Percentiles rank a stretch among this genome's conserved stretches.
These are phyloP conservation scores for Chrosomus eos DNA, from an alignment of 2,797 vertebrate genomes.

Conservation along the genomic window DNA sequence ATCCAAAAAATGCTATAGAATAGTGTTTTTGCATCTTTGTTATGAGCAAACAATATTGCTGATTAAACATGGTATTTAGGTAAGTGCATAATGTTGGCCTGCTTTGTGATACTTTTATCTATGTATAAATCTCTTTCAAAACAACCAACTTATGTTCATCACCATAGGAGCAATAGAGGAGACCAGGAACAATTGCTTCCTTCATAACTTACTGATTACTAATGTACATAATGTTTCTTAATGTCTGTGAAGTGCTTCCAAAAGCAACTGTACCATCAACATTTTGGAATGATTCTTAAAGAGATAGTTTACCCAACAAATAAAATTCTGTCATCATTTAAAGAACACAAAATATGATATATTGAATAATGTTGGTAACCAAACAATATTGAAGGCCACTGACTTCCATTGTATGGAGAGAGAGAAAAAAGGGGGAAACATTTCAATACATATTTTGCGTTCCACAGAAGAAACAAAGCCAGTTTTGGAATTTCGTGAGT, in stretches of 20 bases:
- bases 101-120: neutral
- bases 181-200: neutral
- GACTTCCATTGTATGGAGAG: neutral
- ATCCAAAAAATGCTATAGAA: neutral
- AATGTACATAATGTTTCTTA: neutral
- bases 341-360: neutral
- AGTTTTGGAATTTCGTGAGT: neutral
- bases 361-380: neutral
- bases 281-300: neutral
- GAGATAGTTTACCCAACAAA: neutral
- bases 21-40: neutral
- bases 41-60: neutral
- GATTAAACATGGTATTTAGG: neutral
- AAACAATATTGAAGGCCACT: neutral
- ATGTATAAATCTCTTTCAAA: neutral
- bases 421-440: no score
- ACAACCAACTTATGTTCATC: neutral
- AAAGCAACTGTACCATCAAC: neutral
- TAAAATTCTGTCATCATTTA: neutral
- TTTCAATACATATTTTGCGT: no score
- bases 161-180: neutral
- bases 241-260: neutral
- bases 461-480: neutral
- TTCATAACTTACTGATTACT: neutral
- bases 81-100: neutral